phyloP scores from a whole-genome alignment of 2,113 vertebrate species.

The Azemiops feae region DNA sequence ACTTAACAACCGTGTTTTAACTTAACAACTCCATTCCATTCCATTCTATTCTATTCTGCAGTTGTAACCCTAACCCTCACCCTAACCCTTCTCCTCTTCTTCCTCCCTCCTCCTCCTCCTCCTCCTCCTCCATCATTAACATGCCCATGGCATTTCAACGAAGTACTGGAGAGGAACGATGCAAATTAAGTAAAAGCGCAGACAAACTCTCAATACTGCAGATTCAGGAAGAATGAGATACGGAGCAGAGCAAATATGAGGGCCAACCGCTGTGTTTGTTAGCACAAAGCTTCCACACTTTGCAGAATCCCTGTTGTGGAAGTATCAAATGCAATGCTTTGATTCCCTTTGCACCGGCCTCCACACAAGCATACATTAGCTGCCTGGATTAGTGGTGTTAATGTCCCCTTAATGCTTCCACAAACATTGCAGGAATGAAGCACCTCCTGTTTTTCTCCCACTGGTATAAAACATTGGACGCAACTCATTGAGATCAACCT shows the following conservation, averaged over 20 bases:
- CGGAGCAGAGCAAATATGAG: not conserved
- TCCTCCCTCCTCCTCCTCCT: too few species aligned
- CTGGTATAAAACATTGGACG: not conserved
- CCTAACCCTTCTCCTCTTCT: too few species aligned
- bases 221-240: not conserved
- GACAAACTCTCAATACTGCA: not conserved
- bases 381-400: not conserved
- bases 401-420: not conserved
- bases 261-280: not conserved
- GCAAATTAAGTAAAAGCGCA: not conserved
- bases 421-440: not conserved
- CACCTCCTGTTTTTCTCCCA: not conserved
- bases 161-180: not conserved
- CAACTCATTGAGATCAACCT: not conserved
- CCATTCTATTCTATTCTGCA: not conserved
- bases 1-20: too few species aligned
- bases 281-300: not conserved
- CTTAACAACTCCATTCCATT: too few species aligned
- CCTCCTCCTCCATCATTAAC: not conserved
- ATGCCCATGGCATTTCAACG: not conserved
- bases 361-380: not conserved
- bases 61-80: not conserved
- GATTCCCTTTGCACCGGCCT: not conserved
- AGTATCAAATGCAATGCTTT: not conserved
- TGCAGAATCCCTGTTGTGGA: not conserved